Conservation (phyloP, 2,113 vertebrate species). For the Neodontobutis hainanensis region DNA sequence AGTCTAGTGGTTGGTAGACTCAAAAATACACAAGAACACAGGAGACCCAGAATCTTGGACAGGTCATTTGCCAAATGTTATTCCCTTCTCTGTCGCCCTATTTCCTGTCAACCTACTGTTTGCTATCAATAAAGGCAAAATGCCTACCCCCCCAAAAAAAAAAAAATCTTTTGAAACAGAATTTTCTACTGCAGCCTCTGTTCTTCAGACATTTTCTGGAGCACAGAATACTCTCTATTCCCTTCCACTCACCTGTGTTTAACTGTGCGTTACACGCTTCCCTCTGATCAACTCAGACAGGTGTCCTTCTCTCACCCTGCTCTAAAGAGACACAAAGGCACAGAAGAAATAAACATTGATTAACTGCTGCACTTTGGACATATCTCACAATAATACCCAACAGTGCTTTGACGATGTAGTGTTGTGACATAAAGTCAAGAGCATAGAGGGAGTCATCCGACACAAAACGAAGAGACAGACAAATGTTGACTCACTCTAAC, state of each 20-base stretch:
- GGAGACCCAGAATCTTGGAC: too few relatives aligned
- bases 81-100: too few relatives aligned
- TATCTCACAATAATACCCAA: constrained; percentile 14
- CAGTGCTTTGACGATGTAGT: background rate
- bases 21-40: too few relatives aligned
- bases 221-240: constrained; percentile 4
- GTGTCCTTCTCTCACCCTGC: constrained; percentile 33
- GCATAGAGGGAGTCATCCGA: background rate
- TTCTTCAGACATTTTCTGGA: constrained; percentile 2
- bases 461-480: background rate
- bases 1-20: too few relatives aligned
- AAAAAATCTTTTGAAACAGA: constrained; percentile 1
- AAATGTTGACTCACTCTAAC: constrained; percentile 12
- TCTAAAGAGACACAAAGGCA: background rate
- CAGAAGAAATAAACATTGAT: constrained; percentile 22
- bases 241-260: constrained; percentile 27
- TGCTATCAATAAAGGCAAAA: too few relatives aligned
- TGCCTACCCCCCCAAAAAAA: too few relatives aligned
- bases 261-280: background rate
- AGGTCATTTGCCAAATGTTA: too few relatives aligned
- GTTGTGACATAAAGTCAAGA: background rate
- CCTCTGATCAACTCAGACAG: constrained; percentile 41
- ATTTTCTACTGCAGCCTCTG: background rate
- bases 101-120: too few relatives aligned
- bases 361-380: constrained; percentile 5